Percentiles rank a stretch among this genome's conserved stretches.
phyloP scores from a whole-genome alignment of 1,140 invertebrate genomes.

The Drosophila suzukii region DNA sequence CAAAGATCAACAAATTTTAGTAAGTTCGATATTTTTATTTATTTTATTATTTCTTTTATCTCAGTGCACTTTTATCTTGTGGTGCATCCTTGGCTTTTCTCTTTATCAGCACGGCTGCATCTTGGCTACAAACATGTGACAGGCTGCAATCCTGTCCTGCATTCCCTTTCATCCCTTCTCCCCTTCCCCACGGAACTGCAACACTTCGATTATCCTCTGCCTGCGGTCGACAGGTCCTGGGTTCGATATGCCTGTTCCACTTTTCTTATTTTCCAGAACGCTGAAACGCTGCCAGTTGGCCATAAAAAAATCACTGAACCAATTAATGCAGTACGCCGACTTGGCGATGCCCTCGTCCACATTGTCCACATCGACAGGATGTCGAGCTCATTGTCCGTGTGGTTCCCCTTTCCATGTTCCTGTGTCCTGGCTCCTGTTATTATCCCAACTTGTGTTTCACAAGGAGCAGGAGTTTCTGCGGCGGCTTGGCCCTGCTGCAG shows the following conservation, averaged over 20 bases:
- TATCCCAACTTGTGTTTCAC: slow-evolving; percentile 9
- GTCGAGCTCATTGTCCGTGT: slow-evolving; percentile 59
- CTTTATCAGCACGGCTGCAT: slow-evolving; percentile 47
- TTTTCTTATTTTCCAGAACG: slow-evolving; percentile 7
- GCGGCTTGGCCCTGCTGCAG: slow-evolving; percentile 24
- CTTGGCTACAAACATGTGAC: slow-evolving; percentile 49
- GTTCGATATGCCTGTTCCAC: slow-evolving; percentile 25
- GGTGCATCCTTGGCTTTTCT: slow-evolving; percentile 19
- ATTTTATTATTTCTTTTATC: not conserved
- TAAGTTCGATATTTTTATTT: too few species aligned
- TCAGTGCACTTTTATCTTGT: slow-evolving; percentile 9
- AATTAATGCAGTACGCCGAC: slow-evolving; percentile 71
- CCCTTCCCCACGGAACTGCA: not conserved
- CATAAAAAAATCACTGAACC: slow-evolving; percentile 73
- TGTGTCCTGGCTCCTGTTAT: slow-evolving; percentile 10
- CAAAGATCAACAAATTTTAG: too few species aligned
- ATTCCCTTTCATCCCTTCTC: not conserved
- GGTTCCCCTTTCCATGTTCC: slow-evolving; percentile 3
- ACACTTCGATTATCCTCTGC: slow-evolving; percentile 38
- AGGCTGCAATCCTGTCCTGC: slow-evolving; percentile 11
- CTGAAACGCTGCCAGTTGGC: slow-evolving; percentile 47
- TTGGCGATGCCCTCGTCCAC: slow-evolving; percentile 9
- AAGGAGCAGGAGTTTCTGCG: slow-evolving; percentile 4
- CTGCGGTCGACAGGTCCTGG: slow-evolving; percentile 57
- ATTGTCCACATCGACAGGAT: slow-evolving; percentile 47